Base-by-base conservation (phyloP, 2,797 vertebrate genomes). In the Cuculus canorus region DNA sequence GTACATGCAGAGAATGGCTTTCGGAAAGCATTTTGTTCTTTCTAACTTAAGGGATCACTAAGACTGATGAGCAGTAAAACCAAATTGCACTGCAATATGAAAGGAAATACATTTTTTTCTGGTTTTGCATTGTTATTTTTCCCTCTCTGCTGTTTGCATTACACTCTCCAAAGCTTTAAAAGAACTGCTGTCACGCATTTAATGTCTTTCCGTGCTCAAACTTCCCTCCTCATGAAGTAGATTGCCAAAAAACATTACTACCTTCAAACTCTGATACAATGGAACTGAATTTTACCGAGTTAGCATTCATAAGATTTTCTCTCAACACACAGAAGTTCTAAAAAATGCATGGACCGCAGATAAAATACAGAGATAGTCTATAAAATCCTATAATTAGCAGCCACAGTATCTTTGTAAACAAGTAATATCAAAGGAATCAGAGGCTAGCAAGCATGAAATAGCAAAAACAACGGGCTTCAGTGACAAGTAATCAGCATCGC, bases 401-500 rank as follows among this genome's bases (percentile, higher is more conserved):
- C 19, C 57, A 68, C 50, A 68, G 18, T 27, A 87, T 80, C 75
- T 87, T 80, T 71, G 78, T 85, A 91, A 95, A 84, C 69, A 92
- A 83, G 86, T 90, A 93, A 91, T 91, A 75, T 71, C 91, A 92
- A 85, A 93, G 82, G 64, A 96, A 89, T 87, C 61, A 65, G 75
- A 94, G 27, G 57, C 37, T 96, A 92, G 81, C 48, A 92, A 85
- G 53, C 78, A 92, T 75, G 72, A 96, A 96, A 87, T 64, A 95
- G 68, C 85, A 82, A 95, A 92, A 95, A 80, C 53, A 85, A 80
- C 64, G 28, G 50, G 43, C 76, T 94, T 91, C 69, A 65, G 27
- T 1, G 2, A 52, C 32, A 87, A 91, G n/a, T 47, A 87, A 91
- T 95, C 84, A 92, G 32, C 61, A 85, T 64, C 57, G 78, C 76